Conservation (phyloP, 2,113 vertebrate species). For the Agelaius tricolor region DNA sequence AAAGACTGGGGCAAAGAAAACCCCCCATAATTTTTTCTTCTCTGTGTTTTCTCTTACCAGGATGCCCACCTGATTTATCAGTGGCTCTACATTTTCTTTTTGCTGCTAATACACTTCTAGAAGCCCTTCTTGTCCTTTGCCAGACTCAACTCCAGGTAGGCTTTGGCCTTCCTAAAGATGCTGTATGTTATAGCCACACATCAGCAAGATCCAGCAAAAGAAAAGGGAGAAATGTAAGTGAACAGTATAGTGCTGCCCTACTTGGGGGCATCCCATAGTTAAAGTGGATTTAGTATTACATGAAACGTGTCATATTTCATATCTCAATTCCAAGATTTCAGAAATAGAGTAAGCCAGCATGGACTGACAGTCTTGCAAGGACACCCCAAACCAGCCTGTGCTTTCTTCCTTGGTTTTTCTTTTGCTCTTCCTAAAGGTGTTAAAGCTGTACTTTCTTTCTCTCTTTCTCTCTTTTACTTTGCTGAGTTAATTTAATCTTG, state of each 20-base stretch:
- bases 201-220: not conserved
- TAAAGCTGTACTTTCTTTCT: not conserved
- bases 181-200: not conserved
- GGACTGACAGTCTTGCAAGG: not conserved
- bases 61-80: not conserved
- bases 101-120: not conserved
- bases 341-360: not conserved
- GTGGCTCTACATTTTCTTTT: not conserved
- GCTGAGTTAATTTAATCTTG: not conserved
- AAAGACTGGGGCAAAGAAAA: not conserved
- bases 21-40: not conserved
- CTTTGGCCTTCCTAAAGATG: not conserved
- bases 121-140: not conserved
- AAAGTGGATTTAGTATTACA: not conserved
- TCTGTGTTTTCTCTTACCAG: not conserved
- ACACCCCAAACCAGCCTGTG: not conserved
- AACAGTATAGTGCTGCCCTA: not conserved
- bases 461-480: not conserved
- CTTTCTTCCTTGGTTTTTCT: not conserved
- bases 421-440: not conserved
- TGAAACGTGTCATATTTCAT: not conserved
- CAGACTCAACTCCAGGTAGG: not conserved
- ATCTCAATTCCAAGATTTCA: not conserved
- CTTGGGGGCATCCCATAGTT: not conserved
- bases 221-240: not conserved